Evolutionary conservation across 1,140 invertebrate genomes (phyloP), one percentile per base, ranked within the genome.

Genomic region (Tyrophagus putrescentiae): DNA sequence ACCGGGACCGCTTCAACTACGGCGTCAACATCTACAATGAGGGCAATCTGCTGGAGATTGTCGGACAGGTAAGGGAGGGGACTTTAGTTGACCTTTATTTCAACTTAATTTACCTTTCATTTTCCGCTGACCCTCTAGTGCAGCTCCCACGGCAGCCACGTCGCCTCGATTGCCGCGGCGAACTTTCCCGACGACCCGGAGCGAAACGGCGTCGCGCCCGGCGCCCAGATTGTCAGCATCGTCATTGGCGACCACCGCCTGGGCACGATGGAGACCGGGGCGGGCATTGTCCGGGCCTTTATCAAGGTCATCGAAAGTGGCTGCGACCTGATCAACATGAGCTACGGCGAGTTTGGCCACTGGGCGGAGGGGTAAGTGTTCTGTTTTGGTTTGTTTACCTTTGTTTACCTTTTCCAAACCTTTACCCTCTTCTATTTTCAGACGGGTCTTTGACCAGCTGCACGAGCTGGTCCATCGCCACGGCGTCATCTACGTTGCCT

Each of bases 251-350:
- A 98, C 73, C 81, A 81, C 45, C 77, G 93, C 4, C 73, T 98
- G 1, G 78, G 81, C 4, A 86, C 87, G 4, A 98, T 97, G 93
- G 95, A 98, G 77, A 98, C 94, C 0, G 92, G 91, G 16, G 84
- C 88, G 0, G 85, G 87, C 0, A 57, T 57, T 57, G 84, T 86
- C 63, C 81, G 83, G 70, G 75, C 56, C 29, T 48, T 79, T 67
- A 73, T 76, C 33, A 71, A 71, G 65, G 74, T 75, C 25, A 75
- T 76, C 44, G 74, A 78, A 48, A 62, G 70, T 23, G 72, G 75
- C 60, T 74, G 76, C 63, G 84, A 97, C 70, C 81, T 97, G 0
- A 88, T 98, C 57, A 98, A 98, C 73, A 96, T 95, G 85, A 96
- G 91, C 69, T 98, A 96, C 70, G 94, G 94, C 23, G 95, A 98